These are phyloP conservation scores for Ceramica pisi DNA, from an alignment of 2,888 invertebrate genomes.

Conservation along the genomic window DNA sequence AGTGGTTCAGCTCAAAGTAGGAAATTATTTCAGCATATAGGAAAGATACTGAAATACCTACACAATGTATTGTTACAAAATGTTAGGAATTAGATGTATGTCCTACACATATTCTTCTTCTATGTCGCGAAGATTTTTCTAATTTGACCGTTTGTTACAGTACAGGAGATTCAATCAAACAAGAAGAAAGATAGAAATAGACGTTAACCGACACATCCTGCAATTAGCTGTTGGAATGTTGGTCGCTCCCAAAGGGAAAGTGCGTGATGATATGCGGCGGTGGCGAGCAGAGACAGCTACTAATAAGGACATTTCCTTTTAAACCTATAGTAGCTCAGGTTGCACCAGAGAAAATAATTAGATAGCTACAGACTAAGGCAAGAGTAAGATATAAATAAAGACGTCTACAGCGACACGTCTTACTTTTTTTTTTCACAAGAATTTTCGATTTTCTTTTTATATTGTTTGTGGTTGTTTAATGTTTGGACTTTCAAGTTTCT, in stretches of 20 bases:
- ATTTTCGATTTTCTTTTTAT: background rate
- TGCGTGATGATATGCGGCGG: conserved; percentile 24
- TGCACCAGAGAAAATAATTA: conserved; percentile 12
- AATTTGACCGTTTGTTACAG: background rate
- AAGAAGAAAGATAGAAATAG: background rate
- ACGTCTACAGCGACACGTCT: background rate
- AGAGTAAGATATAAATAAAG: conserved; percentile 9
- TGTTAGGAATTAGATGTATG: too few relatives aligned
- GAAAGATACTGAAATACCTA: too few relatives aligned
- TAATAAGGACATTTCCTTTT: conserved; percentile 46
- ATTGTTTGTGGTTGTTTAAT: background rate
- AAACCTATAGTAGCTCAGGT: conserved; percentile 2
- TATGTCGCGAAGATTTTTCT: too few relatives aligned
- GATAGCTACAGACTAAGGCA: background rate
- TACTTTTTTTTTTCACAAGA: background rate
- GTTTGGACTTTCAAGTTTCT: too few relatives aligned
- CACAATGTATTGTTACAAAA: too few relatives aligned
- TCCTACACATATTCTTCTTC: too few relatives aligned
- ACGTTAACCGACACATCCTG: conserved; percentile 15
- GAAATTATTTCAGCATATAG: too few relatives aligned
- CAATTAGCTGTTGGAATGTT: conserved; percentile 29
- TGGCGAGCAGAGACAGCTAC: conserved; percentile 5
- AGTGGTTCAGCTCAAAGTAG: too few relatives aligned
- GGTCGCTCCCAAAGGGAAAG: conserved; percentile 23
- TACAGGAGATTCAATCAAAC: background rate